These are phyloP conservation scores for Astyanax mexicanus DNA, from an alignment of 2,797 vertebrate species.

Conservation along the genomic window DNA sequence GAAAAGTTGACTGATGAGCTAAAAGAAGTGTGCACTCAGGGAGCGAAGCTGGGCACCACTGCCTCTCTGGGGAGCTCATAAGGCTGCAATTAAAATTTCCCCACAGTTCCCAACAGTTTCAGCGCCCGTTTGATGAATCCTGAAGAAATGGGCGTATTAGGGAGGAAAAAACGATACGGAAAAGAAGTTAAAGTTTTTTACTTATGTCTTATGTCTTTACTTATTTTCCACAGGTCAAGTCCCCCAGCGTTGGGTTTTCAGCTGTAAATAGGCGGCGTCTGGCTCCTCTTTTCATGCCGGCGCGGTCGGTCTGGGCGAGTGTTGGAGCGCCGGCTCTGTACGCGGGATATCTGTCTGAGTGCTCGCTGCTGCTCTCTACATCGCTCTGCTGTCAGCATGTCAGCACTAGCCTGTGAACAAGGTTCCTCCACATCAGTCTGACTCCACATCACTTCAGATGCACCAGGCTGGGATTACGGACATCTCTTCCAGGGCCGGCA, in stretches of 20 bases:
- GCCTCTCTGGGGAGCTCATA: background rate
- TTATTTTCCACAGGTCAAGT: background rate
- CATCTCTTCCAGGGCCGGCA: background rate
- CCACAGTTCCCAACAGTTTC: background rate
- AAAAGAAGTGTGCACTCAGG: background rate
- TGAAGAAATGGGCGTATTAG: too few species aligned
- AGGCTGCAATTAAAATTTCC: background rate
- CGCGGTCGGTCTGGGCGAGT: slow-evolving; percentile 9
- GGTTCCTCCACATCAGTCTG: slow-evolving; percentile 29
- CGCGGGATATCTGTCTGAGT: slow-evolving; percentile 14
- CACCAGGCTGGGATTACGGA: background rate
- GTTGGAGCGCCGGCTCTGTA: slow-evolving; percentile 25
- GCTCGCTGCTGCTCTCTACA: slow-evolving; percentile 1
- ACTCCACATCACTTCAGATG: slow-evolving; percentile 23
- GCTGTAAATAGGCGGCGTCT: background rate
- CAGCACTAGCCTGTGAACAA: slow-evolving; percentile 29
- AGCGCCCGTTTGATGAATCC: too few species aligned
- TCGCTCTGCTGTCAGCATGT: slow-evolving; percentile 31
- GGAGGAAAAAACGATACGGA: background rate
- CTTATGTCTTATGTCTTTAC: background rate
- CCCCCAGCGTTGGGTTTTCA: background rate
- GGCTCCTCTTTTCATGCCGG: slow-evolving; percentile 7
- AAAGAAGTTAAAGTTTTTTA: background rate
- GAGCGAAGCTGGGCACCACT: background rate
- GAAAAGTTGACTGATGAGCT: background rate